These are phyloP conservation scores for Pegoplata infirma DNA, from an alignment of 2,888 invertebrate genomes.

Conservation along the genomic window DNA sequence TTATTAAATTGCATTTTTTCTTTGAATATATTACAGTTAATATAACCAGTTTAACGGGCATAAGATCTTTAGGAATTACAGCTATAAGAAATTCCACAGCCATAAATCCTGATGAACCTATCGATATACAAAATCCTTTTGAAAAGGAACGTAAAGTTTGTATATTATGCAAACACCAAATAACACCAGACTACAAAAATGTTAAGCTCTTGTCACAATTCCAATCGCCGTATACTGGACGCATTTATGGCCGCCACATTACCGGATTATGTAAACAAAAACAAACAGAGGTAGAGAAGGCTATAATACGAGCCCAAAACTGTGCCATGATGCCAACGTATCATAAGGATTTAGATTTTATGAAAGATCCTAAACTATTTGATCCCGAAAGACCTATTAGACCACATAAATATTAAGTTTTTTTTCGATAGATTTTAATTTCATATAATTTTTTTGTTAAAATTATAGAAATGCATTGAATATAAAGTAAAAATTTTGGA, in stretches of 20 bases:
- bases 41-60: constrained; percentile 43
- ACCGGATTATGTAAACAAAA: constrained; percentile 94
- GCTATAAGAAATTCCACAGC: background rate
- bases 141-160: constrained; percentile 85
- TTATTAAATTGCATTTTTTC: constrained; percentile 11
- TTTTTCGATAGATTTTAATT: background rate
- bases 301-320: constrained; percentile 86
- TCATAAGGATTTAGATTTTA: constrained; percentile 87
- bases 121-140: constrained; percentile 88
- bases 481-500: background rate
- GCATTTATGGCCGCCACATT: constrained; percentile 93
- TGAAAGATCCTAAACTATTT: constrained; percentile 93
- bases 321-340: constrained; percentile 91
- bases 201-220: constrained; percentile 94
- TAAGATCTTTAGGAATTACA: constrained; percentile 55
- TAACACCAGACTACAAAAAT: constrained; percentile 95
- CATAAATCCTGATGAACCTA: constrained; percentile 71
- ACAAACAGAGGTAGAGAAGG: constrained; percentile 85
- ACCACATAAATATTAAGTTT: constrained; percentile 85
- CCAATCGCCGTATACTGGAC: constrained; percentile 95
- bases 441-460: constrained; percentile 4
- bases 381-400: constrained; percentile 91
- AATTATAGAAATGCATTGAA: too few species aligned
- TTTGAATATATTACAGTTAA: constrained; percentile 59
- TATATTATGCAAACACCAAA: constrained; percentile 89